These are phyloP conservation scores for Rambutsinella grinnellia DNA, from an alignment of 2,888 invertebrate genomes.

Conservation along the genomic window DNA sequence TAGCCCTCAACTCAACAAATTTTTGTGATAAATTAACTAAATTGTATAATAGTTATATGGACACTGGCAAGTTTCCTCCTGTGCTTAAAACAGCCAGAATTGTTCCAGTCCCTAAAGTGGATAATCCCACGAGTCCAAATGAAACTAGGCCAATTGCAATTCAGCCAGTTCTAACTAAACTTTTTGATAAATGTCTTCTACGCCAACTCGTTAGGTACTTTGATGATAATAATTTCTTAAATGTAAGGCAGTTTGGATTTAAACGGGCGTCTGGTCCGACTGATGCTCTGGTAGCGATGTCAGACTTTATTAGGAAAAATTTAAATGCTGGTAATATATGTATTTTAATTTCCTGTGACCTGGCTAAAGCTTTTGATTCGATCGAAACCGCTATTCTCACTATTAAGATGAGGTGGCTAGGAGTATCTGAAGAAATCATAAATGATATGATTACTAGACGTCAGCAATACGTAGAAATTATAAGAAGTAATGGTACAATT, in stretches of 20 bases:
- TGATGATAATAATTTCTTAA: no score
- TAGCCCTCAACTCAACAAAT: background rate
- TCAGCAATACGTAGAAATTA: background rate
- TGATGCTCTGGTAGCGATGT: conserved; percentile 1
- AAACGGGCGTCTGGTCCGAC: background rate
- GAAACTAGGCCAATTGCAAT: conserved; percentile 13
- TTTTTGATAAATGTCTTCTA: conserved; percentile 13
- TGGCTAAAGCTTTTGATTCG: conserved; percentile 8
- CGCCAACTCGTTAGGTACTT: background rate
- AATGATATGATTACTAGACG: background rate
- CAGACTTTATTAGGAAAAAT: background rate
- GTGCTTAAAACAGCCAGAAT: background rate
- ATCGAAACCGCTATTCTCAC: background rate
- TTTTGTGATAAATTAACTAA: background rate
- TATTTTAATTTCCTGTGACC: background rate
- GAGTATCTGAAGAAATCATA: background rate
- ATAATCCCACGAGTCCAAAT: conserved; percentile 1
- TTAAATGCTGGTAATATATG: background rate
- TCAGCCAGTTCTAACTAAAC: conserved; percentile 7
- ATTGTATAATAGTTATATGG: background rate
- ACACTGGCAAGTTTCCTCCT: background rate
- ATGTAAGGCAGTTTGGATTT: conserved; percentile 14
- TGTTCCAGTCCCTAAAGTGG: conserved; percentile 9
- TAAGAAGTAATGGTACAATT: background rate
- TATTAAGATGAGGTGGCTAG: conserved; percentile 7